A percentile compares a stretch with the other conserved stretches of the same genome.
Conservation (phyloP, 2,113 vertebrate species). For the Willisornis vidua region DNA sequence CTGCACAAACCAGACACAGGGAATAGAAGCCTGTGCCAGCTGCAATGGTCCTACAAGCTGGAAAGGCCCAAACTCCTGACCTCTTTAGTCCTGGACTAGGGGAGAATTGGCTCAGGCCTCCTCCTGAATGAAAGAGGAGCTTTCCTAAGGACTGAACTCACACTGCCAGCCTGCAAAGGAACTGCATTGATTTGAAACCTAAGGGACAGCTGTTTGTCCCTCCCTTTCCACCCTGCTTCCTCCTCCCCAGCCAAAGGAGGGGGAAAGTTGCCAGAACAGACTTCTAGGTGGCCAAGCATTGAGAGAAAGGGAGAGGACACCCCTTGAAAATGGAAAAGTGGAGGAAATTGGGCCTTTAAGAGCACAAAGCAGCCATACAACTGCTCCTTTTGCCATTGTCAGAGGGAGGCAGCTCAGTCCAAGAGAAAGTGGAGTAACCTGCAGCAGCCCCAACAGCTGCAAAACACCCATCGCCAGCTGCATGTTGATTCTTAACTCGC, state of each 20-base stretch:
- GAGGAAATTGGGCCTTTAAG: not conserved
- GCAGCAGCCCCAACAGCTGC: constrained; percentile 12
- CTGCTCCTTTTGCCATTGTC: not conserved
- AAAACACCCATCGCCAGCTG: not conserved
- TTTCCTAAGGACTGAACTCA: not conserved
- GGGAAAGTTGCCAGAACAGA: not conserved
- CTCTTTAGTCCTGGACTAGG: not conserved
- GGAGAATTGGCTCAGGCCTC: not conserved
- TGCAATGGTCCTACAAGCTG: not conserved
- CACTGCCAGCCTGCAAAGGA: constrained; percentile 10
- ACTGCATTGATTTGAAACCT: constrained; percentile 7
- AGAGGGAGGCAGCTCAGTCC: not conserved
- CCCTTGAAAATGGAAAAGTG: not conserved
- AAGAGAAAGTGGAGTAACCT: constrained; percentile 22
- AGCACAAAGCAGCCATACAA: not conserved
- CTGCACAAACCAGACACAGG: not conserved
- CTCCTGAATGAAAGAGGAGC: constrained; percentile 15
- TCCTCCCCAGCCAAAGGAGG: constrained; percentile 2
- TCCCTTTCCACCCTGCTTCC: not conserved
- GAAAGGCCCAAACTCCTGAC: not conserved
- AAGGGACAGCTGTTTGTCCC: constrained; percentile 32
- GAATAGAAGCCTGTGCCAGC: not conserved
- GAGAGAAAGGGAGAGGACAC: not conserved
- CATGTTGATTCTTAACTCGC: not conserved
- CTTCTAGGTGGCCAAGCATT: not conserved